Evolutionary conservation across 2,888 invertebrate species (phyloP), one percentile per base, ranked within the genome.

Genomic region (Rapana venosa): DNA sequence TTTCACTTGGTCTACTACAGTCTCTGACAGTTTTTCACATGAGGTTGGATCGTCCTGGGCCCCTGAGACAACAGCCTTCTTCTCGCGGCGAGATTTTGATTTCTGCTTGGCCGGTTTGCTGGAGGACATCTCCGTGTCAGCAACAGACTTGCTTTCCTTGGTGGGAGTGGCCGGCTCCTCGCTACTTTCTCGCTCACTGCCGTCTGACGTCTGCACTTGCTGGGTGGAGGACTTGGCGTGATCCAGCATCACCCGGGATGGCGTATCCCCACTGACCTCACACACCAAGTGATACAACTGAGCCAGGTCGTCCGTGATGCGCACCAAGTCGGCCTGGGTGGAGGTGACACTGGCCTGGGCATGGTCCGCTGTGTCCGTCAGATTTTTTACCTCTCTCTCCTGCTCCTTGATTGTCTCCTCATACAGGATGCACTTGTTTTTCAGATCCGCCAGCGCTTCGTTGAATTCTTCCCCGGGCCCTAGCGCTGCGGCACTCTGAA

Each of bases 221-320:
- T 89, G 70, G 8, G 47, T 70, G 77, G 87, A 86, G 32, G 89
- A 90, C 90, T 94, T 98, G 95, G 98, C 98, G 96, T 99, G 99
- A 95, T 99, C 98, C 91, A 99, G 97, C 94, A 97, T 96, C 26
- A 96, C 96, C 61, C 99, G 97, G 94, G 98, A 98, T 15, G 99
- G 99, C 92, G 98, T 98, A 95, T 99, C 98, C 87, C 99, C 99
- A 96, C 99, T 99, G 91, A 99, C 98, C 83, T 99, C 98, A 96
- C 99, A 99, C 92, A 99, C 98, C 96, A 99, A 98, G 97, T 99
- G 99, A 97, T 99, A 99, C 92, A 99, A 97, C 96, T 98, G 98
- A 90, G 99, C 99, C 93, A 99, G 97, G 95, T 98, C 98, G 96
- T 99, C 99, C 66, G 98, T 98, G 87, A 99, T 97, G 74, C 97